These are phyloP conservation scores for Ips nitidus DNA, from an alignment of 1,140 invertebrate genomes.

Conservation along the genomic window DNA sequence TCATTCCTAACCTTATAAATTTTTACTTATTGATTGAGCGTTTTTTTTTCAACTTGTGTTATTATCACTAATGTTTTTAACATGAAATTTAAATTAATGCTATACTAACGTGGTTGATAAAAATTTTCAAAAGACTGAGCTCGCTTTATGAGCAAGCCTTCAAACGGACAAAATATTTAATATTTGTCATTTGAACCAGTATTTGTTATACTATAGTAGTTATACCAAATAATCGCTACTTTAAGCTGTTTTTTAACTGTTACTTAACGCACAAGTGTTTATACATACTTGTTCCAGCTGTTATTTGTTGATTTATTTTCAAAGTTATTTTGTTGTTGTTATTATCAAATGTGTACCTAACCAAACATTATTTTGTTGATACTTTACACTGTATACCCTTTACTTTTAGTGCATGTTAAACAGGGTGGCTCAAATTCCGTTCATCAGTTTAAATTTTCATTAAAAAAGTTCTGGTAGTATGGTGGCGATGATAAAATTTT, in stretches of 20 bases:
- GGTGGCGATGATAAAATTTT: no score
- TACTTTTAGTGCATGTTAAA: slow-evolving; percentile 17
- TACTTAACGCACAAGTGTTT: no score
- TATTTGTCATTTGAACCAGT: slow-evolving; percentile 6
- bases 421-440: no score
- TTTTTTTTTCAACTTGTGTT: no score
- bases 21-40: no score
- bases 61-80: no score
- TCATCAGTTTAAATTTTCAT: no score
- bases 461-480: no score
- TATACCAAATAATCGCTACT: no score
- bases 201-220: not conserved
- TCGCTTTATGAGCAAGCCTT: slow-evolving; percentile 7
- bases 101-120: not conserved
- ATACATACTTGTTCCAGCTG: not conserved
- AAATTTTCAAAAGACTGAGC: slow-evolving; percentile 13
- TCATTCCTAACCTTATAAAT: no score
- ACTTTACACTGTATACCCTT: slow-evolving; percentile 18
- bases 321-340: not conserved
- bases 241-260: not conserved
- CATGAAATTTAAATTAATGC: no score
- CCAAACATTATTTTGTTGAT: slow-evolving; percentile 28
- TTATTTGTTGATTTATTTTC: slow-evolving; percentile 6
- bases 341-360: slow-evolving; percentile 19
- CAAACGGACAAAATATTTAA: not conserved